Evolutionary conservation across 2,888 invertebrate species (phyloP).

Genomic region (Hedychridium roseum): DNA sequence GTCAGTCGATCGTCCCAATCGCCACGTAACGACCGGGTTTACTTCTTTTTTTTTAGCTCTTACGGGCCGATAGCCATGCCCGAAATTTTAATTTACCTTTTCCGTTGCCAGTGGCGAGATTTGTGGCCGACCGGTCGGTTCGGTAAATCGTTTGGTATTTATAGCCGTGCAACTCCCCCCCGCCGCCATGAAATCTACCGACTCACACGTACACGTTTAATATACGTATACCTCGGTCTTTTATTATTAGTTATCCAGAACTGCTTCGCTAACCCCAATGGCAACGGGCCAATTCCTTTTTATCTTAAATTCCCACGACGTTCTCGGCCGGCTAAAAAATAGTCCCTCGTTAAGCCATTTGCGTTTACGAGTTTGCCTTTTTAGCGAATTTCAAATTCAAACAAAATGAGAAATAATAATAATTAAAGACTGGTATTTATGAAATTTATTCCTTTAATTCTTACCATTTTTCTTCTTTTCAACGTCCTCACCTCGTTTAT

Average conservation of each 20-base stretch:
- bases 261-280: conserved; percentile 38
- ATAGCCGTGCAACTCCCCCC: conserved; percentile 21
- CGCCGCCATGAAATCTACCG: conserved; percentile 8
- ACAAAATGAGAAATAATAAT: too few relatives aligned
- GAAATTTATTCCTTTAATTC: too few relatives aligned
- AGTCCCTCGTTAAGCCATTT: too few relatives aligned
- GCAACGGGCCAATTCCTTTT: conserved; percentile 36
- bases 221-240: conserved; percentile 22
- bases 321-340: too few relatives aligned
- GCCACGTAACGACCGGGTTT: too few relatives aligned
- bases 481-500: too few relatives aligned
- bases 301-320: conserved; percentile 38
- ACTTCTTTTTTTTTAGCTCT: too few relatives aligned
- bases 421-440: too few relatives aligned
- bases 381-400: too few relatives aligned
- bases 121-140: conserved; percentile 27
- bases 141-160: conserved; percentile 34
- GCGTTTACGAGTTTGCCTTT: too few relatives aligned
- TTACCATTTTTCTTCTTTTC: too few relatives aligned
- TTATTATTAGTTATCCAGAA: conserved; percentile 43
- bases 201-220: not conserved
- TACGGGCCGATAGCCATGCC: not conserved
- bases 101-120: conserved; percentile 17
- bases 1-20: conserved; percentile 15
- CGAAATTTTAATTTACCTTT: conserved; percentile 32